Base-by-base conservation (phyloP, 2,797 vertebrate species). In the Capromys pilorides region DNA sequence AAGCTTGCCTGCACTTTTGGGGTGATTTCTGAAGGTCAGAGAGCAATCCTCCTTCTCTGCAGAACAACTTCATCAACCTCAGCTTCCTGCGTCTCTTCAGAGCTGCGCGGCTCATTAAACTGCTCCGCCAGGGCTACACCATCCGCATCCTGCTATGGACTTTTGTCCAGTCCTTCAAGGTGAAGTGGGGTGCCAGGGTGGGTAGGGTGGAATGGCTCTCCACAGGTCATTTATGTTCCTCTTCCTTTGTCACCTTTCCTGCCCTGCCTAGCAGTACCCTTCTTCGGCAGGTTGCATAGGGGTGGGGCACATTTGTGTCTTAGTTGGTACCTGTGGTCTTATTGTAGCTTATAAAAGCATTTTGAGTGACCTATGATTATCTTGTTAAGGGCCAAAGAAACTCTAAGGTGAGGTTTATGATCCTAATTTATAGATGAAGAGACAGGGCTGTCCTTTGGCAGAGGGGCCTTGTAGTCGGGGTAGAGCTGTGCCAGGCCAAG, bases 131-230 rank as follows among this genome's bases (percentile, higher is more conserved):
- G 97, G 99, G 99, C 71, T 99, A 99, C 98, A 99, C 99, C 97
- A 99, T 99, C 97, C 99, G 99, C 93, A 99, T 99, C 97, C 98
- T 99, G 97, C 99, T 99, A 49, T 99, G 99, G 99, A 99, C 99
- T 0, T 99, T 99, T 1, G 99, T 99, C 67, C 99, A 99, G 98
- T 99, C 99, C 61, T 99, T 99, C 97, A 99, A 99, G 99, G 99
- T 99, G 95, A 98, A 97, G 62, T 69, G 31, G 28, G 12, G 11
- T 16, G 39, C 36, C 0, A 1, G 18, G 0, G 1, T 4, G 0
- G 54, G 66, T 3, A 26, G 33, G 73, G 49, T 14, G n/a, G 69
- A 49, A 22, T 5, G 26, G 18, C 62, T 69, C 64, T 54, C 71
- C 41, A 11, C 16, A 45, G 33, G 33, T 6, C 31, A 22, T 88